Conservation (phyloP, 2,797 vertebrate genomes). For the Rhinophrynus dorsalis region DNA sequence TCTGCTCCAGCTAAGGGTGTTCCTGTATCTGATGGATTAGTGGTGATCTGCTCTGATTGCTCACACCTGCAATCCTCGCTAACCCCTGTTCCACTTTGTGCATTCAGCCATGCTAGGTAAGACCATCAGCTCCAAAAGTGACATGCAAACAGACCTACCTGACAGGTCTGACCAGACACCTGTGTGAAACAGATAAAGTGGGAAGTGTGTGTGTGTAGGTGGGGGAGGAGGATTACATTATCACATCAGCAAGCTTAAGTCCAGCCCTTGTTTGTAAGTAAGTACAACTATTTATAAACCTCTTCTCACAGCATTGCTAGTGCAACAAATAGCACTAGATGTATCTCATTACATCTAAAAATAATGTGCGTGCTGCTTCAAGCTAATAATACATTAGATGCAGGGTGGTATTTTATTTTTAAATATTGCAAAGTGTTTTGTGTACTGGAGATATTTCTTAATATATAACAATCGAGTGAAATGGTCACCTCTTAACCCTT, state of each 20-base stretch:
- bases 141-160: slow-evolving; percentile 87
- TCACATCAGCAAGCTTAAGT: slow-evolving; percentile 32
- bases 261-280: slow-evolving; percentile 14
- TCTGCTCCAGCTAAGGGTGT: slow-evolving; percentile 57
- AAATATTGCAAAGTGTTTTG: too few relatives aligned
- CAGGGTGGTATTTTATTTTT: too few relatives aligned
- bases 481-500: too few relatives aligned
- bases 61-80: slow-evolving; percentile 83
- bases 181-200: slow-evolving; percentile 59
- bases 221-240: slow-evolving; percentile 61
- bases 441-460: too few relatives aligned
- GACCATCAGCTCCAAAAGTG: slow-evolving; percentile 80
- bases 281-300: neutral
- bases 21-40: slow-evolving; percentile 81
- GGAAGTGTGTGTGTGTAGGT: slow-evolving; percentile 52
- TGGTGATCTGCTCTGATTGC: slow-evolving; percentile 81
- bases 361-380: neutral
- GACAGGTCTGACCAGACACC: slow-evolving; percentile 74
- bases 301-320: neutral
- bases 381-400: too few relatives aligned
- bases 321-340: neutral
- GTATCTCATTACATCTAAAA: neutral
- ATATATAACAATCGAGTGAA: too few relatives aligned
- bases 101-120: slow-evolving; percentile 85
- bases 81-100: slow-evolving; percentile 76